Evolutionary conservation across 2,797 vertebrate species (phyloP).

Genomic region (Onychomys torridus): DNA sequence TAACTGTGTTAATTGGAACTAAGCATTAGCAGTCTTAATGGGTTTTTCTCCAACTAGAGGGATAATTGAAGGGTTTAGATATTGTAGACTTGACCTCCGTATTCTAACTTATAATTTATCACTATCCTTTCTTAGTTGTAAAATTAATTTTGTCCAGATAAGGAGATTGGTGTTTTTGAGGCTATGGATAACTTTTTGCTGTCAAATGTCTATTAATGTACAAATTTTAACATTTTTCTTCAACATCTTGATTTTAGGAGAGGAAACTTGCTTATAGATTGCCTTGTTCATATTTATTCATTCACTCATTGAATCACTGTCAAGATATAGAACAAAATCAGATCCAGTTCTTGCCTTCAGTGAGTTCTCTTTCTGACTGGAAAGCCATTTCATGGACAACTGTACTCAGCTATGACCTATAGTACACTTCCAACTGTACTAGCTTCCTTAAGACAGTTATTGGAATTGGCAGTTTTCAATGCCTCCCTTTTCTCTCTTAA

Average conservation of each 20-base stretch:
- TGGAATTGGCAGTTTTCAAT: not conserved
- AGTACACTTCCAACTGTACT: not conserved
- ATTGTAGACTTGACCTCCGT: not conserved
- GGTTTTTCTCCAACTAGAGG: constrained; percentile 48
- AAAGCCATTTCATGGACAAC: not conserved
- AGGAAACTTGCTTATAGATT: not conserved
- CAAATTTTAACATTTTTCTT: not conserved
- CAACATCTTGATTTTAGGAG: not conserved
- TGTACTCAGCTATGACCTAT: not conserved
- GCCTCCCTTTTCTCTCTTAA: not conserved
- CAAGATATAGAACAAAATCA: not conserved
- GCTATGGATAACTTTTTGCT: not conserved
- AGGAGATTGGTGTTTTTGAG: not conserved
- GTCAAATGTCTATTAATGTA: not conserved
- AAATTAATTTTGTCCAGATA: constrained; percentile 9
- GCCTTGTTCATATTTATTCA: not conserved
- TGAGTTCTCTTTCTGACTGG: not conserved
- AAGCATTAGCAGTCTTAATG: not conserved
- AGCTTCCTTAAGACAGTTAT: not conserved
- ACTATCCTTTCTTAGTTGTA: not conserved
- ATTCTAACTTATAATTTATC: constrained; percentile 36
- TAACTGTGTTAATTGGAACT: constrained; percentile 41
- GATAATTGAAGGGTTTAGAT: constrained; percentile 51
- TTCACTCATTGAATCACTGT: not conserved
- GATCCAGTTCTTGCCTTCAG: not conserved